Percentiles rank a stretch among this genome's conserved stretches.
phyloP scores from a whole-genome alignment of 2,113 vertebrate genomes.

The Nanorana parkeri region DNA sequence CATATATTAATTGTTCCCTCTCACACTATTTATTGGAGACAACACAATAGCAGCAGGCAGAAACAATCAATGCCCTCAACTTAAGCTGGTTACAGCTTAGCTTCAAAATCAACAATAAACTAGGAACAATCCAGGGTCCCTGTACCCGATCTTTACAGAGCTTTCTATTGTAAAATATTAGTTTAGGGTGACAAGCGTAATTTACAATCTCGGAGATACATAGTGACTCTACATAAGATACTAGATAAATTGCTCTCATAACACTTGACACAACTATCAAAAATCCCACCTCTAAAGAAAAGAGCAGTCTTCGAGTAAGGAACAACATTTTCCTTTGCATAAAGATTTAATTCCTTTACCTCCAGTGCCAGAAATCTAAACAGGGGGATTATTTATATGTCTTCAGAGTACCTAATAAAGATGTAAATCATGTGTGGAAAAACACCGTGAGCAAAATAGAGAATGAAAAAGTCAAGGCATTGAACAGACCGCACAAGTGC shows the following conservation, averaged over 20 bases:
- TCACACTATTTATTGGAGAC: too few species aligned
- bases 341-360: conserved; percentile 36
- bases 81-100: too few species aligned
- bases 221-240: neutral
- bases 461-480: neutral
- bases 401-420: conserved; percentile 44
- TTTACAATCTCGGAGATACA: neutral
- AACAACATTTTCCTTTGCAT: conserved; percentile 23
- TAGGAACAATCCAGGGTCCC: too few species aligned
- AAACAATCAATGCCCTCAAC: too few species aligned
- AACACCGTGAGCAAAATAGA: conserved; percentile 27
- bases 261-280: neutral
- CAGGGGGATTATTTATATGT: conserved; percentile 48
- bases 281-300: neutral
- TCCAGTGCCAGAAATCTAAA: conserved; percentile 38
- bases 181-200: neutral
- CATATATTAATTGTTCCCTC: too few species aligned
- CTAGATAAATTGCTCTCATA: neutral
- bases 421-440: conserved; percentile 47
- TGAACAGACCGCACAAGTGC: neutral
- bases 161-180: neutral
- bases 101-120: too few species aligned
- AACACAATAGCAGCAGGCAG: too few species aligned
- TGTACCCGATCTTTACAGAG: neutral
- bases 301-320: neutral